Conservation (phyloP, 2,888 invertebrate genomes). For the Drosophila niveifrons region DNA sequence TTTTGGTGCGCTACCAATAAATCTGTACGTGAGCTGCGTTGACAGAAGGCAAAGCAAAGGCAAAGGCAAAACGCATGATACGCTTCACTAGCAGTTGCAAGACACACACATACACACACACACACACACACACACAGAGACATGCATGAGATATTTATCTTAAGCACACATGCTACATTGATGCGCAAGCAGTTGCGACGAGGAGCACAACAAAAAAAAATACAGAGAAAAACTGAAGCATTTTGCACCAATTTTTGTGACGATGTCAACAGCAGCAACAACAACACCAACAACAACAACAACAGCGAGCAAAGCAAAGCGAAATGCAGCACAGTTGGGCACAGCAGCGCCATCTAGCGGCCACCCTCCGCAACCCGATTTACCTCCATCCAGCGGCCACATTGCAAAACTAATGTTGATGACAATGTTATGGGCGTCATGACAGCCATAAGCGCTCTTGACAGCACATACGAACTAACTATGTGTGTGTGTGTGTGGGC, state of each 20-base stretch:
- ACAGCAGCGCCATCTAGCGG: conserved; percentile 38
- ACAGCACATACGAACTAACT: conserved; percentile 56
- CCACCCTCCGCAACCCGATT: background rate
- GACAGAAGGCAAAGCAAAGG: conserved; percentile 11
- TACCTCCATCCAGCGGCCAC: conserved; percentile 4
- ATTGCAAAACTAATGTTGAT: conserved; percentile 78
- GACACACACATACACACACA: conserved; percentile 19
- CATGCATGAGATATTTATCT: conserved; percentile 50
- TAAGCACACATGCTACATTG: conserved; percentile 50
- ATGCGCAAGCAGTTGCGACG: conserved; percentile 22
- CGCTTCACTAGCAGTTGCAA: conserved; percentile 26
- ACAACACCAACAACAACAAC: conserved; percentile 23
- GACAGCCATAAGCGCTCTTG: conserved; percentile 82
- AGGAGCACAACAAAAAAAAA: background rate
- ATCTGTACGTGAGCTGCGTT: conserved; percentile 42
- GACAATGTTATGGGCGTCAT: conserved; percentile 83
- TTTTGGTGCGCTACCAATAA: conserved; percentile 61
- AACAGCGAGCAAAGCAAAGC: conserved; percentile 37
- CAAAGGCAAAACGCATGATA: conserved; percentile 6
- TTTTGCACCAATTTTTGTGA: conserved; percentile 80
- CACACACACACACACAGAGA: conserved; percentile 10
- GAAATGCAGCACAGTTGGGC: conserved; percentile 22
- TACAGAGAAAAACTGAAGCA: conserved; percentile 56
- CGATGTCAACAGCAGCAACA: conserved; percentile 72
- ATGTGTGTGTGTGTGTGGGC: background rate